Conservation (phyloP, 2,113 vertebrate genomes). For the Proteles cristata region DNA sequence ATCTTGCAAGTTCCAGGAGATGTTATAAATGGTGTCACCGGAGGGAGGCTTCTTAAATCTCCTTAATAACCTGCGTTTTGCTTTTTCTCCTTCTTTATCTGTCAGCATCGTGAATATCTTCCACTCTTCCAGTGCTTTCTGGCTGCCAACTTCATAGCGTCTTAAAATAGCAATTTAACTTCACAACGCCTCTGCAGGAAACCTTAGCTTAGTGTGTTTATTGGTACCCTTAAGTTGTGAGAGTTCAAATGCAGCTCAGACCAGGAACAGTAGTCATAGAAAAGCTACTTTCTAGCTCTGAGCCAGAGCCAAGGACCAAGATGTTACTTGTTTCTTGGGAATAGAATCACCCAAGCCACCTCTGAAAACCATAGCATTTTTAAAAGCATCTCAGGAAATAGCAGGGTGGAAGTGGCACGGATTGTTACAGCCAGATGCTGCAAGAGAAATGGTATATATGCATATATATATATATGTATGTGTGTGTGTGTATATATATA, state of each 20-base stretch:
- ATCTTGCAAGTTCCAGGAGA: not conserved
- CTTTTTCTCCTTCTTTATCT: constrained; percentile 54
- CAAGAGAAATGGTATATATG: not conserved
- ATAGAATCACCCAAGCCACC: not conserved
- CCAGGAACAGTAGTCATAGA: not conserved
- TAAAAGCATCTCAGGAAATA: constrained; percentile 22
- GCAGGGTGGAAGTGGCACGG: not conserved
- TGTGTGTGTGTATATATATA: not conserved
- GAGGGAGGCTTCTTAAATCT: constrained; percentile 52
- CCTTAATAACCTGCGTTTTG: constrained; percentile 60
- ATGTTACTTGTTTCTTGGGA: constrained; percentile 12
- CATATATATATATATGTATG: not conserved
- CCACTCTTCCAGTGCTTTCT: constrained; percentile 34
- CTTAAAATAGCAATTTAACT: constrained; percentile 66
- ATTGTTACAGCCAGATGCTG: constrained; percentile 19
- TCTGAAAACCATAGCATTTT: not conserved
- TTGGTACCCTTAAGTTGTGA: not conserved
- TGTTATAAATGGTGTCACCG: not conserved
- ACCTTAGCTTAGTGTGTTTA: constrained; percentile 63
- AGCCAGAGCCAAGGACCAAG: not conserved
- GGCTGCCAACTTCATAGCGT: constrained; percentile 53
- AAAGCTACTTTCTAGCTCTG: not conserved
- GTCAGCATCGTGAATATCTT: constrained; percentile 49
- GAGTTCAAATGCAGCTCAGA: constrained; percentile 51
- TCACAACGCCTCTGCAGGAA: constrained; percentile 41